phyloP scores from a whole-genome alignment of 2,888 invertebrate species.

The Xestobium rufovillosum region DNA sequence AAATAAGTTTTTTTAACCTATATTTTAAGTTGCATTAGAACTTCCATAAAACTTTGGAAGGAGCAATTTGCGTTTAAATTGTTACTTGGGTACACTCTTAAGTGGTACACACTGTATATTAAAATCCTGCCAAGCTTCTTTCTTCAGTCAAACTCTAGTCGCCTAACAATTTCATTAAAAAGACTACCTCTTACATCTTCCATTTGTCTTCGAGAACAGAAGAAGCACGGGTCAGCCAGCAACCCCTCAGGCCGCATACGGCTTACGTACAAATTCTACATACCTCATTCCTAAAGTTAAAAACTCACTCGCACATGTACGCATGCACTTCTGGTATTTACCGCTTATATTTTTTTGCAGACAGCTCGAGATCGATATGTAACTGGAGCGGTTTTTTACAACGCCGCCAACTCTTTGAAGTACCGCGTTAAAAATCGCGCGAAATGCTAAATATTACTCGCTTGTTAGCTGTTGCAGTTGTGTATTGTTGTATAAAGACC shows the following conservation, averaged over 20 bases:
- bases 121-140: too few species aligned
- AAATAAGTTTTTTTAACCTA: too few species aligned
- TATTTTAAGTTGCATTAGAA: too few species aligned
- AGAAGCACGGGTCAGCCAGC: too few species aligned
- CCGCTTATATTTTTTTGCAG: slow-evolving; percentile 34
- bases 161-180: too few species aligned
- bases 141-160: too few species aligned
- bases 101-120: too few species aligned
- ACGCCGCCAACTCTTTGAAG: slow-evolving; percentile 37
- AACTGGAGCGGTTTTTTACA: slow-evolving; percentile 41
- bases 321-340: slow-evolving; percentile 40
- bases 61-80: too few species aligned
- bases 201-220: too few species aligned
- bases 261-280: slow-evolving; percentile 28
- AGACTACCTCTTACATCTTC: too few species aligned
- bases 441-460: slow-evolving; percentile 46
- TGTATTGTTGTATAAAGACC: slow-evolving; percentile 14
- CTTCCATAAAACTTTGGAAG: too few species aligned
- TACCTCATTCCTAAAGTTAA: slow-evolving; percentile 37
- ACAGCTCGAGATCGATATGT: slow-evolving; percentile 39
- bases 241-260: slow-evolving; percentile 5
- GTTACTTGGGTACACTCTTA: too few species aligned
- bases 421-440: slow-evolving; percentile 45
- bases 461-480: slow-evolving; percentile 40
- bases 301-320: slow-evolving; percentile 36